phyloP scores from a whole-genome alignment of 2,113 vertebrate species.

The Myiopsitta monachus region DNA sequence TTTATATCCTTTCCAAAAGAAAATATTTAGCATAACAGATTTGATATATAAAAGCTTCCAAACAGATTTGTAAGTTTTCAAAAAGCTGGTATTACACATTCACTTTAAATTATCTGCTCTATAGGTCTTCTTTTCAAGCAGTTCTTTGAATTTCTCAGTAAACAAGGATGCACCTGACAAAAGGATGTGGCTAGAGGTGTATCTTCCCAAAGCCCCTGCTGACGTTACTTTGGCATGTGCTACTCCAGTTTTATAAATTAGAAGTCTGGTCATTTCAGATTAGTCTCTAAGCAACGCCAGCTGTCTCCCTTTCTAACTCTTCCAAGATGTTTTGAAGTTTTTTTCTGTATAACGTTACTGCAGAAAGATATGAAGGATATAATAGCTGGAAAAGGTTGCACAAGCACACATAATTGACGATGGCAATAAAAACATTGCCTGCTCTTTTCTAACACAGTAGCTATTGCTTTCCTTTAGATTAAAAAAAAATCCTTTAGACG shows the following conservation, averaged over 20 bases:
- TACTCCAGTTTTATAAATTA: slow-evolving; percentile 52
- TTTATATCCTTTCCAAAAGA: not conserved
- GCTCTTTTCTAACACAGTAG: slow-evolving; percentile 38
- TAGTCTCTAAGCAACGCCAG: not conserved
- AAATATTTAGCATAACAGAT: not conserved
- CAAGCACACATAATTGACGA: slow-evolving; percentile 1
- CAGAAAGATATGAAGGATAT: slow-evolving; percentile 25
- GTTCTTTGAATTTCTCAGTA: not conserved
- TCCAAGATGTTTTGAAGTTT: slow-evolving; percentile 57
- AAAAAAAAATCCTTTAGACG: not conserved
- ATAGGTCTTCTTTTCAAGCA: not conserved
- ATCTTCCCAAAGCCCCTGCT: not conserved
- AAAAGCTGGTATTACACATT: not conserved
- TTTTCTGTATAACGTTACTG: slow-evolving; percentile 19
- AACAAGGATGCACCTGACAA: slow-evolving; percentile 14
- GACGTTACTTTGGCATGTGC: not conserved
- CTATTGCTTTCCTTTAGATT: slow-evolving; percentile 24
- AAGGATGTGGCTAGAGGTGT: not conserved
- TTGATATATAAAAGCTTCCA: not conserved
- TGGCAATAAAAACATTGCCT: slow-evolving; percentile 32
- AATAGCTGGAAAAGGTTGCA: slow-evolving; percentile 48
- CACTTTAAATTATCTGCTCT: not conserved
- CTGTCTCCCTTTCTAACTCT: not conserved
- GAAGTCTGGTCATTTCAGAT: slow-evolving; percentile 22
- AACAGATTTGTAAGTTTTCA: not conserved